Evolutionary conservation across 2,797 vertebrate genomes (phyloP).

Genomic region (Anniella stebbinsi): DNA sequence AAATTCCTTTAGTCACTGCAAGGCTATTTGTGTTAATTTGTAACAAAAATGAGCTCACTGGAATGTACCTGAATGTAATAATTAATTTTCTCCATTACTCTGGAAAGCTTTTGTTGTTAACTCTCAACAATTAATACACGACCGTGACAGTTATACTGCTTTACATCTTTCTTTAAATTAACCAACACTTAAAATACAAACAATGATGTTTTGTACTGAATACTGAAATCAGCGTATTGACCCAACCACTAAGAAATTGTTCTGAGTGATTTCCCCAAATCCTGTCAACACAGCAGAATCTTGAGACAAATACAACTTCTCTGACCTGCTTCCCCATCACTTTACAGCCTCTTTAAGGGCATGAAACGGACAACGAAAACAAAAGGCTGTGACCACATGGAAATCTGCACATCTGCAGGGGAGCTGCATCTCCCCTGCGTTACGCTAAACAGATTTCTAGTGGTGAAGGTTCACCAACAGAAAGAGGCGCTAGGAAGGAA

Average conservation of each 20-base stretch:
- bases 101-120: neutral
- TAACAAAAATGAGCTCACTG: constrained; percentile 61
- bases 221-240: no score
- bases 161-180: neutral
- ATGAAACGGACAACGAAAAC: neutral
- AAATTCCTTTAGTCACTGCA: constrained; percentile 48
- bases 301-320: neutral
- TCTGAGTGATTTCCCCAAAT: neutral
- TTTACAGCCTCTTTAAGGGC: neutral
- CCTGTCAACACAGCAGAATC: no score
- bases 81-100: constrained; percentile 38
- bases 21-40: constrained; percentile 66
- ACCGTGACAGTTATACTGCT: neutral
- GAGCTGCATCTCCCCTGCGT: no score
- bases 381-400: neutral
- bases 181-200: neutral
- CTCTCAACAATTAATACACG: neutral
- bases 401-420: neutral
- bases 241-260: neutral
- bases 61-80: constrained; percentile 66
- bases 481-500: neutral
- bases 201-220: neutral
- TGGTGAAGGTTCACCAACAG: neutral
- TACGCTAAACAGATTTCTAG: neutral
- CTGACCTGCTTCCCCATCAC: neutral